Evolutionary conservation across 92 coral and sea anemone genomes (phyloP), one percentile per base, ranked within the genome.

Genomic region (Anthopleura xanthogrammica): DNA sequence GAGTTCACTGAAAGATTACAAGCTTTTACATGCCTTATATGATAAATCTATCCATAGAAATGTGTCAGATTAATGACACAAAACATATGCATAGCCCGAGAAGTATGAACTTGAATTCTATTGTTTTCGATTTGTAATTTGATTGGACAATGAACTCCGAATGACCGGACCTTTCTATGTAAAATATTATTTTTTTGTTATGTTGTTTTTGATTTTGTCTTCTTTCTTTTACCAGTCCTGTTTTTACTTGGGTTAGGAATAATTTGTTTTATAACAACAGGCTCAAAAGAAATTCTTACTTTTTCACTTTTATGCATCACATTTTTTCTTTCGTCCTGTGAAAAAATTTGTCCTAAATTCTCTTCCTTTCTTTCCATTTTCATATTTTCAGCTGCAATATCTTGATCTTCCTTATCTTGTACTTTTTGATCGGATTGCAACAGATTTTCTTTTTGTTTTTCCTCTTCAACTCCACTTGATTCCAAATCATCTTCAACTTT

Each of bases 151-250:
- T n/a, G n/a, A n/a, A n/a, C n/a, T n/a, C n/a, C n/a, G n/a, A n/a
- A n/a, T 48, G 5, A 4, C 52, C 4, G 9, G 52, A 48, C 4
- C 52, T 48, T 9, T 4, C 22, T 62, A 62, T 29, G 36, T 29
- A 29, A 29, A 29, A 29, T 4, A 62, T 62, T 62, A 62, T 42
- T n/a, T 24, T 57, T 52, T 16, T 16, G 48, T 23, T 60, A 64
- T 42, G 55, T 52, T 84, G 60, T 39, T 64, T 40, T 84, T 52
- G 60, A n/a, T 65, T 81, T 82, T 73, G 77, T 68, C 29, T 65
- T 80, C 16, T 78, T 85, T 62, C 56, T 78, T 79, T 77, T 89
- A 41, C 19, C 66, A 43, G 39, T 42, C 54, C 52, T 68, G 48
- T 80, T 84, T 7, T 77, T 55, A 68, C 75, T 52, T 24, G 12